A percentile compares a stretch with the other conserved stretches of the same genome.
Conservation (phyloP, 2,888 invertebrate species). For the Noctuana brunneofusca region DNA sequence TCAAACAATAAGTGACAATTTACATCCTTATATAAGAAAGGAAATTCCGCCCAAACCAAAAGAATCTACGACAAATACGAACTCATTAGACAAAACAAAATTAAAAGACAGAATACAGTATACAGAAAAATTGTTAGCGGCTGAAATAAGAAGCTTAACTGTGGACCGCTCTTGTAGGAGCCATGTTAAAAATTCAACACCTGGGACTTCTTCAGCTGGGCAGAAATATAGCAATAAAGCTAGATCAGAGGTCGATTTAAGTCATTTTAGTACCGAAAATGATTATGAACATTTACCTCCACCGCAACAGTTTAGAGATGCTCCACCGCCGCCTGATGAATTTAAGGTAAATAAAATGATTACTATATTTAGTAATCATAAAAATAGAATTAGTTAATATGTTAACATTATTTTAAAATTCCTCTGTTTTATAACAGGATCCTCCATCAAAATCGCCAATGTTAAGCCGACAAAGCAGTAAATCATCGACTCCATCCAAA, state of each 20-base stretch:
- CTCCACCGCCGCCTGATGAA: conserved; percentile 89
- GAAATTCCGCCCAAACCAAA: conserved; percentile 65
- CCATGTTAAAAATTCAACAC: conserved; percentile 56
- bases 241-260: conserved; percentile 83
- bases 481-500: conserved; percentile 74
- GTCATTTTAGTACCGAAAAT: conserved; percentile 80
- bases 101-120: conserved; percentile 76
- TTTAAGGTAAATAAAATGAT: conserved; percentile 73
- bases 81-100: conserved; percentile 59
- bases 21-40: conserved; percentile 80
- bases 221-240: conserved; percentile 78
- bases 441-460: conserved; percentile 74
- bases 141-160: conserved; percentile 72
- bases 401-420: neutral
- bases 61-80: conserved; percentile 54
- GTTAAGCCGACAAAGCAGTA: conserved; percentile 72
- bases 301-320: conserved; percentile 92
- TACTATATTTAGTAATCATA: neutral
- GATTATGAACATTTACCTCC: conserved; percentile 90
- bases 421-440: conserved; percentile 54
- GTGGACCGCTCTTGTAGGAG: conserved; percentile 71
- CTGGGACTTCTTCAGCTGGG: conserved; percentile 51
- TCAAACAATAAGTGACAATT: conserved; percentile 72
- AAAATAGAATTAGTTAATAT: neutral
- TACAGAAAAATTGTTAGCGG: conserved; percentile 76